Evolutionary conservation across 2,797 vertebrate genomes (phyloP).

Genomic region (Malurus splendens): DNA sequence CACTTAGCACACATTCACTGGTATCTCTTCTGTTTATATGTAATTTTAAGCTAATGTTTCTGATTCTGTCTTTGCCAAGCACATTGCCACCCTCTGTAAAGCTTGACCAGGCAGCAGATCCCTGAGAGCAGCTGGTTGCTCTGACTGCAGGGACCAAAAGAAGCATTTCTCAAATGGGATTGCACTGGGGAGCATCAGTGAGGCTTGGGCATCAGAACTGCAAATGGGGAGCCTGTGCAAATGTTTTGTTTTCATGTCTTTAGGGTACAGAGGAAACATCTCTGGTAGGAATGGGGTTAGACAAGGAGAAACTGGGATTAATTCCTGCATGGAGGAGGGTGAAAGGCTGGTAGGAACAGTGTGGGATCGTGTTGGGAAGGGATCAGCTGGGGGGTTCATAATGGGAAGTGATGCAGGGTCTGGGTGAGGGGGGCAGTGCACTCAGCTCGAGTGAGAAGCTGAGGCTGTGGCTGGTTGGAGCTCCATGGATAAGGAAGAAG

Average conservation of each 20-base stretch:
- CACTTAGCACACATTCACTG: background rate
- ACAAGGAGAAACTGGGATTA: background rate
- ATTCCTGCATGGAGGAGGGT: fast-evolving
- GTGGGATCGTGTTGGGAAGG: background rate
- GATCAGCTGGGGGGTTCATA: fast-evolving
- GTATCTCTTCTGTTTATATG: background rate
- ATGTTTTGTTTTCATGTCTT: no score
- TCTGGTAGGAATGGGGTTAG: background rate
- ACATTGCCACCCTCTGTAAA: background rate
- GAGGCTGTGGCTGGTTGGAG: background rate
- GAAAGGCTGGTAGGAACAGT: background rate
- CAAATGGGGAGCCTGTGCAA: background rate
- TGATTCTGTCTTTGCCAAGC: background rate
- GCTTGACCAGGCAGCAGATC: background rate
- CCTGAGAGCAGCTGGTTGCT: background rate
- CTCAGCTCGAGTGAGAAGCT: background rate
- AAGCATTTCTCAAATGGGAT: background rate
- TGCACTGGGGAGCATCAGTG: fast-evolving
- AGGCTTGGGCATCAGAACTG: background rate
- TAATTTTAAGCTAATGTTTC: background rate
- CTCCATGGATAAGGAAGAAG: background rate
- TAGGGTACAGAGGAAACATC: no score
- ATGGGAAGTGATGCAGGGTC: background rate
- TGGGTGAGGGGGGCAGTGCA: background rate
- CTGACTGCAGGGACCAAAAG: background rate